These are phyloP conservation scores for Leptopilina boulardi DNA, from an alignment of 1,140 invertebrate genomes.

Conservation along the genomic window DNA sequence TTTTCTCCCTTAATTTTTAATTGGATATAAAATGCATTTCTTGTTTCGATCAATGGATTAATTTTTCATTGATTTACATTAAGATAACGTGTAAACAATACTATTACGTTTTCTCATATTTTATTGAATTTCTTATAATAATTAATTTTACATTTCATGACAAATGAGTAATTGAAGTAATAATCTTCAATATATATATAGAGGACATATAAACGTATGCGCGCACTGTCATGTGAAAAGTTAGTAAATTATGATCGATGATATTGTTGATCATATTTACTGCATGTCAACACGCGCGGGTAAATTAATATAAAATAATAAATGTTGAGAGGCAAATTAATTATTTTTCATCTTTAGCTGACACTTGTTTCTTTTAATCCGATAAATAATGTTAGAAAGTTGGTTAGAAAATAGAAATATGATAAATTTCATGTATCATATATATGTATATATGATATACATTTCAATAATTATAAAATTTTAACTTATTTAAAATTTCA, in stretches of 20 bases:
- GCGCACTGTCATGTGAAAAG: neutral
- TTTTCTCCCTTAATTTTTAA: no score
- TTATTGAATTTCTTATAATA: neutral
- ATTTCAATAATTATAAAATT: no score
- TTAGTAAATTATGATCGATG: conserved; percentile 1
- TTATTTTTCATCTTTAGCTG: neutral
- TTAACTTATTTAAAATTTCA: neutral
- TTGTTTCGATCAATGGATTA: no score
- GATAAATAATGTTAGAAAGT: neutral
- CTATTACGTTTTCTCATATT: neutral
- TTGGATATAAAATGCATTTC: no score
- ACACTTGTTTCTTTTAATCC: neutral
- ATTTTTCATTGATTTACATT: neutral
- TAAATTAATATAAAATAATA: neutral
- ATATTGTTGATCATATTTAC: neutral
- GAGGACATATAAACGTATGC: neutral
- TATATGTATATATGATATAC: no score
- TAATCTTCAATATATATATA: no score
- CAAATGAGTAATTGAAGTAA: conserved; percentile 15
- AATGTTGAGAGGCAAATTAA: neutral
- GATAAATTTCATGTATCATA: no score
- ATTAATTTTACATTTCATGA: conserved; percentile 6
- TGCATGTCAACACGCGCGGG: neutral
- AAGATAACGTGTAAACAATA: neutral
- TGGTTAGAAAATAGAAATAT: no score